Percentiles rank a stretch among this genome's conserved stretches.
Conservation (phyloP, 2,113 vertebrate species). For the Epinephelus fuscoguttatus region DNA sequence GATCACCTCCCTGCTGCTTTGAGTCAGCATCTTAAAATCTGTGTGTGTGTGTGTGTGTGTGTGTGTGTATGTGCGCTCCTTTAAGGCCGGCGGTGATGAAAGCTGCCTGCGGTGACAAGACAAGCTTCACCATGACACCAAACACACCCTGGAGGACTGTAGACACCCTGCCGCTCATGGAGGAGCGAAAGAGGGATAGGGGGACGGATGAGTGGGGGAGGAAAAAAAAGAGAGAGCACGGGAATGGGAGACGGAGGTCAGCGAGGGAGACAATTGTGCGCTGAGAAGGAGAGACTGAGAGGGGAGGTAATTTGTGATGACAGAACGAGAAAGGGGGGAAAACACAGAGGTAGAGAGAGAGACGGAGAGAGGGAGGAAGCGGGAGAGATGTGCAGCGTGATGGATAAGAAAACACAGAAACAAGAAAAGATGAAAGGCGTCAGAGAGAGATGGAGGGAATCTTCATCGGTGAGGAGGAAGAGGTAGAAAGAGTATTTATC, state of each 20-base stretch:
- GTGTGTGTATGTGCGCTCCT: slow-evolving; percentile 25
- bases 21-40: slow-evolving; percentile 49
- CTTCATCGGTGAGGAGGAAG: slow-evolving; percentile 44
- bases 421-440: slow-evolving; percentile 64
- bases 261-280: slow-evolving; percentile 16
- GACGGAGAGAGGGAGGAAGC: slow-evolving; percentile 12
- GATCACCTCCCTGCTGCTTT: slow-evolving; percentile 34
- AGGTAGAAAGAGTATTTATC: slow-evolving; percentile 61
- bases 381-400: slow-evolving; percentile 50
- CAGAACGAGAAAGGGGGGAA: slow-evolving; percentile 55
- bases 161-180: slow-evolving; percentile 44
- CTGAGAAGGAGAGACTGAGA: slow-evolving; percentile 58
- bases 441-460: slow-evolving; percentile 42
- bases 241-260: slow-evolving; percentile 21
- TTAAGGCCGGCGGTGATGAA: slow-evolving; percentile 48
- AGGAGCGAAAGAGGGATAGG: slow-evolving; percentile 41
- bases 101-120: slow-evolving; percentile 62
- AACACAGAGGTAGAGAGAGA: slow-evolving; percentile 58
- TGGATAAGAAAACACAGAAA: slow-evolving; percentile 63
- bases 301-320: slow-evolving; percentile 68
- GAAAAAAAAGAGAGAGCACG: slow-evolving; percentile 2
- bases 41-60: slow-evolving; percentile 18
- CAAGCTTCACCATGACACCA: slow-evolving; percentile 63
- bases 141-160: slow-evolving; percentile 55
- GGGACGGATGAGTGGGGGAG: slow-evolving; percentile 28